Evolutionary conservation across 1,140 invertebrate species (phyloP).

Genomic region (roundworm (Caenorhabditis elegans)): DNA sequence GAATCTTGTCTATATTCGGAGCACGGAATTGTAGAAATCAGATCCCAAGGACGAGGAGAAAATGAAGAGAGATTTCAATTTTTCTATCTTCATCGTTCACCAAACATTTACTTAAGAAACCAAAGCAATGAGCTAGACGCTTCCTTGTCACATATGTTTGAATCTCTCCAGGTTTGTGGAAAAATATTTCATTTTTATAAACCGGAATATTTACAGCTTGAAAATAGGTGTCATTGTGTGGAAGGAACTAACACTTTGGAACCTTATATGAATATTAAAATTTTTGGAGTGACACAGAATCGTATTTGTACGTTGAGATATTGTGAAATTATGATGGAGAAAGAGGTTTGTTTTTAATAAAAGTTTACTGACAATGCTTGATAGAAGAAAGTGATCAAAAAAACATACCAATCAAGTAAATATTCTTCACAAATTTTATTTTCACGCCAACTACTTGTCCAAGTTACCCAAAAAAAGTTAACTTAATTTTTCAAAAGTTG

Average conservation of each 20-base stretch:
- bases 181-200: no score
- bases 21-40: not conserved
- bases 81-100: not conserved
- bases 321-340: conserved; percentile 2
- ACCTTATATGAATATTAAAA: not conserved
- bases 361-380: no score
- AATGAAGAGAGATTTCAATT: not conserved
- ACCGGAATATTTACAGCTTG: not conserved
- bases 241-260: not conserved
- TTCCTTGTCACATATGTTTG: not conserved
- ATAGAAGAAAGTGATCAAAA: no score
- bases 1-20: not conserved
- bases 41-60: not conserved
- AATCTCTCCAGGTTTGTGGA: not conserved
- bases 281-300: not conserved
- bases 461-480: no score
- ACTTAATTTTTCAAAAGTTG: no score
- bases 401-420: no score
- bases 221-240: not conserved
- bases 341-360: not conserved
- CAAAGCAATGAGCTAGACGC: not conserved
- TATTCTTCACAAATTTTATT: no score
- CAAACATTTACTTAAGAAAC: not conserved
- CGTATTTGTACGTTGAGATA: not conserved
- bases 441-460: no score